Conservation (phyloP, 1,140 invertebrate species). For the Arctopsyche grandis region DNA sequence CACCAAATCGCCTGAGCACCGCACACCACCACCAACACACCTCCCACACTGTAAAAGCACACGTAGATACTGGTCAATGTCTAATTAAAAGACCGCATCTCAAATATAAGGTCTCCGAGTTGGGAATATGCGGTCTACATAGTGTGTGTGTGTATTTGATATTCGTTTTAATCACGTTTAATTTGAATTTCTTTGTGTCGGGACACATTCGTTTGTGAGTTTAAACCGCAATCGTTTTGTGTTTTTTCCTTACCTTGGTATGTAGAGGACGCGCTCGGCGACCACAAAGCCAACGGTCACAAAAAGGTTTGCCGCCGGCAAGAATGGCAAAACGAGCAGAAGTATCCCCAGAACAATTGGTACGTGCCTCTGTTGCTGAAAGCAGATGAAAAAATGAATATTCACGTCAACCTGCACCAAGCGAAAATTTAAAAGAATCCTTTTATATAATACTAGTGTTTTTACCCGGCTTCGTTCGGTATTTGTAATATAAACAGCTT, state of each 20-base stretch:
- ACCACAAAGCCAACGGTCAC: constrained; percentile 92
- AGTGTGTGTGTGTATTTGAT: background rate
- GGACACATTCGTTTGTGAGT: too few relatives aligned
- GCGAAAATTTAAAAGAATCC: constrained; percentile 25
- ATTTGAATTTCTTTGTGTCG: background rate
- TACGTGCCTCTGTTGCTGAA: constrained; percentile 71
- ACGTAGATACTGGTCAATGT: too few relatives aligned
- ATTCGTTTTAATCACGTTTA: background rate
- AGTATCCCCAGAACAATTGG: constrained; percentile 72
- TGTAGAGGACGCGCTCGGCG: constrained; percentile 90
- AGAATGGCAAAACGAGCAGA: constrained; percentile 80
- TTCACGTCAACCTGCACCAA: constrained; percentile 1
- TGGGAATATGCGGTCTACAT: background rate
- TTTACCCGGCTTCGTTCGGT: too few relatives aligned
- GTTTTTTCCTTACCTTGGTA: constrained; percentile 77
- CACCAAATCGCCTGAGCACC: constrained; percentile 72
- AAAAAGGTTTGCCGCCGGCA: constrained; percentile 88
- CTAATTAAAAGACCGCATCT: background rate
- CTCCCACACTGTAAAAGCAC: constrained; percentile 72
- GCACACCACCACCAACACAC: constrained; percentile 72
- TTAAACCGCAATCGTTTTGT: too few relatives aligned
- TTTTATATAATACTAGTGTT: too few relatives aligned
- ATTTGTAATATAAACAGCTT: too few relatives aligned
- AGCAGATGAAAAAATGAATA: constrained; percentile 55
- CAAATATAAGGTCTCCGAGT: background rate